Evolutionary conservation across 2,888 invertebrate species (phyloP), one percentile per base, ranked within the genome.

Genomic region (Reticulitermes lucifugus): DNA sequence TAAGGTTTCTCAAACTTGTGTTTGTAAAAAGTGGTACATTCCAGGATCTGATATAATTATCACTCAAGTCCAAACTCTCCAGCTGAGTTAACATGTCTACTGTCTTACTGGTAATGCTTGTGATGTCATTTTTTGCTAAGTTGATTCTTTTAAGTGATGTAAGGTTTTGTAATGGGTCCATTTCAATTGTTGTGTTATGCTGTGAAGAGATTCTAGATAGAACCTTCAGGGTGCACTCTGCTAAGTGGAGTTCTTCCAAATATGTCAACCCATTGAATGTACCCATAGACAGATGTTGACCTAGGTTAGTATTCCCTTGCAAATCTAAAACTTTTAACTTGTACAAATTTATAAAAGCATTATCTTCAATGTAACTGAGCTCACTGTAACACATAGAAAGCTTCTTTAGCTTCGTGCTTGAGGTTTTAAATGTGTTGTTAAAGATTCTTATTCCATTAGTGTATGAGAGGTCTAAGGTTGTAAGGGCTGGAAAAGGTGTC

Each of bases 21-120:
- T 89, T 77, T 0, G 88, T 88, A 84, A 93, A 93, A 0, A 90
- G 89, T 0, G 89, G 89, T 0, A 88, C 87, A n/a, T 92, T 92
- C 94, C 95, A 95, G 0, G 93, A 91, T 0, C 90, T 90, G 0
- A 94, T 89, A 86, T 92, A 91, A 87, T 95, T 95, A 0, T 90
- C 90, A 22, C 91, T 91, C 9, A 94, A 89, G 88, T 93, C 92
- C 0, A 95, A 88, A 0, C 92, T 88, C 87, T 92, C 89, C 41
- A 94, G 88, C 7, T 89, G 91, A 0, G 41, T 86, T n/a, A 94
- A 86, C 0, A 89, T 89, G 0, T 86, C 79, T 21, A 92, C 91
- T 0, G 90, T 88, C 0, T 89, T 85, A 0, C 87, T 43, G 0
- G 89, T 88, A 0, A 94, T 43, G 0, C 79, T 43, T 55, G 35